Evolutionary conservation across 1,140 invertebrate species (phyloP).

Genomic region (Heliothis subflexa): DNA sequence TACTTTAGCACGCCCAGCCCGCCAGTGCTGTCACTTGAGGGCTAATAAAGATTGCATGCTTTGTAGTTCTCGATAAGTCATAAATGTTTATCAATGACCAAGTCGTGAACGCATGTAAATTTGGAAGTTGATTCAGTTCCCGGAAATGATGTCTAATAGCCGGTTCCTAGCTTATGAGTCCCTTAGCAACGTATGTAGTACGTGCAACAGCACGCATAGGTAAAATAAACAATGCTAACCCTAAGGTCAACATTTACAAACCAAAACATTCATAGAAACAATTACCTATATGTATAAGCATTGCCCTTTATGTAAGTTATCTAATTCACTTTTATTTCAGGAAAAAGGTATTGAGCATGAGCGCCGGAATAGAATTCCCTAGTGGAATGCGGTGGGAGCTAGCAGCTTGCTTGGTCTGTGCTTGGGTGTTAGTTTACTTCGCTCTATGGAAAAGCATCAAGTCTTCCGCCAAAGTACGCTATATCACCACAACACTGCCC

Average conservation of each 20-base stretch:
- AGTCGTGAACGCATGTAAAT: constrained; percentile 2
- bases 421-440: constrained; percentile 97
- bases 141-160: background rate
- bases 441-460: constrained; percentile 97
- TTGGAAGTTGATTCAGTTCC: background rate
- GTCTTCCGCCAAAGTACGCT: constrained; percentile 93
- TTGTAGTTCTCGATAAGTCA: constrained; percentile 22
- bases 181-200: too few species aligned
- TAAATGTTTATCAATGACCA: constrained; percentile 25
- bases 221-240: too few species aligned
- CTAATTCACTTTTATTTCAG: constrained; percentile 84
- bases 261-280: too few species aligned
- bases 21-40: too few species aligned
- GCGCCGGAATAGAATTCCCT: constrained; percentile 92
- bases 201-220: too few species aligned
- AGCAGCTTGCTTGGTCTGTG: constrained; percentile 93
- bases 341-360: constrained; percentile 94
- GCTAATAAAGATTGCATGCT: constrained; percentile 14
- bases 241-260: too few species aligned
- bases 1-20: background rate
- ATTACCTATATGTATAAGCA: too few species aligned
- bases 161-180: background rate
- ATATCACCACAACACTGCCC: constrained; percentile 95
- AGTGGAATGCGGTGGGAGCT: constrained; percentile 94
- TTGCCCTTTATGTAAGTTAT: too few species aligned